Base-by-base conservation (phyloP, 2,797 vertebrate species). In the Chloroceryle inda region DNA sequence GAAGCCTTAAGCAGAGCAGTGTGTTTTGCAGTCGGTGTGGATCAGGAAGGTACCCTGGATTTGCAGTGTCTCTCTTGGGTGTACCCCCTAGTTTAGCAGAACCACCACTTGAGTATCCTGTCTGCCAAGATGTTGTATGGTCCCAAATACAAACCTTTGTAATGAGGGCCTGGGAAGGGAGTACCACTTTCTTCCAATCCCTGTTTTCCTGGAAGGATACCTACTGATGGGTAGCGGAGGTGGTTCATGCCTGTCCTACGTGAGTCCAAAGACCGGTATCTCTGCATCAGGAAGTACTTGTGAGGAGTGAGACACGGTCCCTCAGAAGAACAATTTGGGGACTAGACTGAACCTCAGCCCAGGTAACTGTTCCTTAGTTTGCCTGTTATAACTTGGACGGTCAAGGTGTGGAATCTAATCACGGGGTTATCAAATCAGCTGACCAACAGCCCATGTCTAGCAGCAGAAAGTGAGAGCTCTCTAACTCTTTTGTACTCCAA, bases 361-460 rank as follows among this genome's bases (percentile, higher is more conserved):
- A 35, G 14, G 3, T 68, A 26, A 49, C 0, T 2, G n/a, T 72
- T 68, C 27, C 18, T 61, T 62, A n/a, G 33, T 42, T 72, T 88
- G 18, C 31, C 9, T 78, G 22, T 76, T 89, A 17, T 1, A 55
- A 15, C 72, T 84, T 81, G 22, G 13, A 2, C 10, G 33, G 13
- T 64, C 29, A 20, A 20, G 8, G 4, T 84, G 66, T 61, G 7
- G 4, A 7, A 45, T 73, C 47, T 85, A 35, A 66, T 45, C 21
- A n/a, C 10, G 22, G 31, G 38, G 40, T 52, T 14, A 22, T 61
- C 49, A 56, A 27, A 72, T 76, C 40, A 56, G 19, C 15, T 44
- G 33, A 47, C 18, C 17, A 55, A 33, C 15, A 66, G 10, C 11
- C 0, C 0, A 9, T 26, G 12, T 44, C 42, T 20, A 47, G 6